These are phyloP conservation scores for Synanthedon vespiformis DNA, from an alignment of 2,888 invertebrate species.

Conservation along the genomic window DNA sequence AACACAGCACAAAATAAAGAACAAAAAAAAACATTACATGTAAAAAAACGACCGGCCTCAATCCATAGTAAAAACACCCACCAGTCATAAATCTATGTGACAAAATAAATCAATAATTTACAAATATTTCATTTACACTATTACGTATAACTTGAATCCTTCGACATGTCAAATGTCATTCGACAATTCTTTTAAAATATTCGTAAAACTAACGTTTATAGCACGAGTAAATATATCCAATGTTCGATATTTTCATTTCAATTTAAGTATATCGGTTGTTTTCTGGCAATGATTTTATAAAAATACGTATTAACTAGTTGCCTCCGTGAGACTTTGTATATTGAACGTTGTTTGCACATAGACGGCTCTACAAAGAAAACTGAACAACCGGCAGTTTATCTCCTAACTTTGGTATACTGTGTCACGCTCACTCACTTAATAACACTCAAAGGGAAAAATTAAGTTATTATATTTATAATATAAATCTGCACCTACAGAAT, in stretches of 20 bases:
- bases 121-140: constrained; percentile 62
- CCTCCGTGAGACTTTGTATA: constrained; percentile 22
- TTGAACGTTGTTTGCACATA: constrained; percentile 12
- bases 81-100: constrained; percentile 57
- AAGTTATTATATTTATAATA: constrained; percentile 16
- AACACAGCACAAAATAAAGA: constrained; percentile 66
- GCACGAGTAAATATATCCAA: constrained; percentile 57
- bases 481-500: constrained; percentile 40
- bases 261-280: constrained; percentile 63
- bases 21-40: constrained; percentile 32
- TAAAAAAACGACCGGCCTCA: constrained; percentile 46
- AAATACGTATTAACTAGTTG: constrained; percentile 52
- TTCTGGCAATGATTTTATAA: constrained; percentile 66
- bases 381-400: constrained; percentile 50
- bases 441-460: constrained; percentile 5
- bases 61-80: constrained; percentile 52
- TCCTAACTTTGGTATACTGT: constrained; percentile 71
- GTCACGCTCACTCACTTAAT: constrained; percentile 42
- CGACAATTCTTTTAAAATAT: constrained; percentile 35
- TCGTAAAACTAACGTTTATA: constrained; percentile 46
- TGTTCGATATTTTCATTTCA: constrained; percentile 44
- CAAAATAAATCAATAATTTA: constrained; percentile 50
- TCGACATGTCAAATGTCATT: constrained; percentile 37
- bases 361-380: constrained; percentile 19
- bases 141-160: constrained; percentile 65